Conservation (phyloP, 1,140 invertebrate species). For the Delia radicum region DNA sequence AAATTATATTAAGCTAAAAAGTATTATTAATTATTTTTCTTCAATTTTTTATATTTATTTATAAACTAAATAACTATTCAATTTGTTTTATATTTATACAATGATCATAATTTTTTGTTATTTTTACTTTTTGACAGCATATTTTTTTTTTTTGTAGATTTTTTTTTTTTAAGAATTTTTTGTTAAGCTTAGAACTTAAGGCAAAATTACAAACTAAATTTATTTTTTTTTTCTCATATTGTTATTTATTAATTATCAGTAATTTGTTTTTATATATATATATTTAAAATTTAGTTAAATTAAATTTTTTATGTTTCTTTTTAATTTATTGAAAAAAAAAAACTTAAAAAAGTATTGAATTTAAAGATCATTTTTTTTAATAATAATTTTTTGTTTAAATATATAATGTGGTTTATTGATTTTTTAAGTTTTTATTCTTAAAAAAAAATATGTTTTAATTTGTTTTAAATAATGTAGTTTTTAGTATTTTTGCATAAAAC, state of each 20-base stretch:
- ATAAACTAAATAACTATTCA: conserved; percentile 26
- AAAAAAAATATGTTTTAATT: neutral
- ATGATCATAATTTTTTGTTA: neutral
- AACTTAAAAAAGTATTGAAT: neutral
- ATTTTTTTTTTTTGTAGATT: conserved; percentile 35
- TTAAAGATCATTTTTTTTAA: neutral
- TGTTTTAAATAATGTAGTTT: neutral
- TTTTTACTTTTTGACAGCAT: neutral
- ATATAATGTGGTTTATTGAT: neutral
- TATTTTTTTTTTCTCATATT: conserved; percentile 37
- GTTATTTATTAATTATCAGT: neutral
- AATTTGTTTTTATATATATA: neutral
- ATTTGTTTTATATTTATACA: neutral
- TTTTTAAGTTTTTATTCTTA: neutral
- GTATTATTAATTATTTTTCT: neutral
- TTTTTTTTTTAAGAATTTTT: conserved; percentile 41
- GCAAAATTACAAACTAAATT: conserved; percentile 53
- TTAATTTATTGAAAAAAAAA: neutral
- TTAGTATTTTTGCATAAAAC: neutral
- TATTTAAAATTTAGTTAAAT: neutral
- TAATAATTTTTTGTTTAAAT: neutral
- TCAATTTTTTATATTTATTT: conserved; percentile 5
- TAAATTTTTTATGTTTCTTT: neutral
- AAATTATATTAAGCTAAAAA: conserved; percentile 21
- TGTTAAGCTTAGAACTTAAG: conserved; percentile 55